Conservation (phyloP, 1,140 invertebrate species). For the Sarcophaga peregrina region DNA sequence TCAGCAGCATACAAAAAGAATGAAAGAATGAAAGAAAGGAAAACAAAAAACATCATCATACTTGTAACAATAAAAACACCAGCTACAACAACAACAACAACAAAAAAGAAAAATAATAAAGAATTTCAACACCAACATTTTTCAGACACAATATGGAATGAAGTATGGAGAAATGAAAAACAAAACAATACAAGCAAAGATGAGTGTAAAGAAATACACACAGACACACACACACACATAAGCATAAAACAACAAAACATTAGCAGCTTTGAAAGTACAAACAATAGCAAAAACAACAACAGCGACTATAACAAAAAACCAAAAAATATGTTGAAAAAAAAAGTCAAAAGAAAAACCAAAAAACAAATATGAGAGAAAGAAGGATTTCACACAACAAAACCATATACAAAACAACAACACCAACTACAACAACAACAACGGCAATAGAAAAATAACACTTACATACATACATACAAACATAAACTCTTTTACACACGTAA, state of each 20-base stretch:
- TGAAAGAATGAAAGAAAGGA: not conserved
- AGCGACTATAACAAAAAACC: too few relatives aligned
- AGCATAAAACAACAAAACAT: not conserved
- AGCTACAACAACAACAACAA: not conserved
- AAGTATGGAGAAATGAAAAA: not conserved
- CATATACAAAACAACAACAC: not conserved
- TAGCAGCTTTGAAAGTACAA: not conserved
- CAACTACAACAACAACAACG: not conserved
- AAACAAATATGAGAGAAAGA: not conserved
- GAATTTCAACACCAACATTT: conserved; percentile 7
- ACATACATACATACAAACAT: too few relatives aligned
- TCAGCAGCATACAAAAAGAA: not conserved
- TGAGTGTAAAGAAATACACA: too few relatives aligned
- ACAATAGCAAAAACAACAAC: conserved; percentile 9
- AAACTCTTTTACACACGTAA: not conserved
- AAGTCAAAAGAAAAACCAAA: not conserved
- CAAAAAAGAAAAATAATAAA: not conserved
- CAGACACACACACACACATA: too few relatives aligned
- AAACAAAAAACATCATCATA: not conserved
- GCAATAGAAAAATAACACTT: not conserved
- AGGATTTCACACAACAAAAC: not conserved
- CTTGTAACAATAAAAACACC: conserved; percentile 14
- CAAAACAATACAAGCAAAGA: too few relatives aligned
- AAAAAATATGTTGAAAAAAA: conserved; percentile 4
- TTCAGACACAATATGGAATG: not conserved